Evolutionary conservation across 1,140 invertebrate genomes (phyloP).

Genomic region (Pemphigus obesinymphae): DNA sequence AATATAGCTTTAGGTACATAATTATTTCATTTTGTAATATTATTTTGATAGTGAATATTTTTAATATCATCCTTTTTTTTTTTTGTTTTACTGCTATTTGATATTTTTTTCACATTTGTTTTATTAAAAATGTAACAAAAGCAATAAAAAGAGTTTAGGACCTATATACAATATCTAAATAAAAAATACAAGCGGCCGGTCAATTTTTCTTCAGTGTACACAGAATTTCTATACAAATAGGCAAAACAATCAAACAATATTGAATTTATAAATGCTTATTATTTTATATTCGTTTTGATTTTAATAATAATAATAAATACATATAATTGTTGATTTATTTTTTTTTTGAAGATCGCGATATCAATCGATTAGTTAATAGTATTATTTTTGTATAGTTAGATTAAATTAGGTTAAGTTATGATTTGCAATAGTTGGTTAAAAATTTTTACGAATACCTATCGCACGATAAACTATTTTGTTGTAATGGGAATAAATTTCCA

Average conservation of each 20-base stretch:
- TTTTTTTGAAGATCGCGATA: too few species aligned
- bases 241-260: background rate
- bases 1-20: background rate
- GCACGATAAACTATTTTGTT: too few species aligned
- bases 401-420: too few species aligned
- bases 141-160: background rate
- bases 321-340: too few species aligned
- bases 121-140: slow-evolving; percentile 5
- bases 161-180: background rate
- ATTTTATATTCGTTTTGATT: too few species aligned
- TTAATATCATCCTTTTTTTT: background rate
- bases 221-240: background rate
- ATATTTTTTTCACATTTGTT: slow-evolving; percentile 9
- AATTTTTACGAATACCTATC: too few species aligned
- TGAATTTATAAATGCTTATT: too few species aligned
- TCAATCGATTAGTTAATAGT: too few species aligned
- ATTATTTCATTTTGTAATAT: background rate
- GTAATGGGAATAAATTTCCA: too few species aligned
- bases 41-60: background rate
- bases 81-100: background rate
- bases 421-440: too few species aligned
- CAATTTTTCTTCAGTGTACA: background rate
- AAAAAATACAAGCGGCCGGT: background rate
- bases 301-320: too few species aligned
- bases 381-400: too few species aligned